Conservation (phyloP, 1,140 invertebrate species). For the Heliothis subflexa region DNA sequence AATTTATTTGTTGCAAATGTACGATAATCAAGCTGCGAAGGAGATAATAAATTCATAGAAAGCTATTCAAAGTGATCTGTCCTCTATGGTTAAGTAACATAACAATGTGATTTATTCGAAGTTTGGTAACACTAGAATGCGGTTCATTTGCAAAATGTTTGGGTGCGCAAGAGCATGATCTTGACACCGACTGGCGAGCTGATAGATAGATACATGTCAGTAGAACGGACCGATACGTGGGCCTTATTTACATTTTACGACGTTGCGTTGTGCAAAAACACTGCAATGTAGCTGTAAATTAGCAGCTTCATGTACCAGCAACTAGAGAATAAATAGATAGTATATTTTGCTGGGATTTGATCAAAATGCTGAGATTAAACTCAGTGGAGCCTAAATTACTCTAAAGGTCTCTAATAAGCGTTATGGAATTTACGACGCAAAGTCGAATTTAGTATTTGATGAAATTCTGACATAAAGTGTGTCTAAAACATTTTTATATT, state of each 20-base stretch:
- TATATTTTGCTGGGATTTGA: conserved; percentile 11
- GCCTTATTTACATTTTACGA: conserved; percentile 64
- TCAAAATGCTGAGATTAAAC: background rate
- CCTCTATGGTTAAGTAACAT: conserved; percentile 21
- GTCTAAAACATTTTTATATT: background rate
- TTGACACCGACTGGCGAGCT: conserved; percentile 53
- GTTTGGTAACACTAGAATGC: conserved; percentile 32
- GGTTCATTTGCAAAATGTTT: conserved; percentile 45
- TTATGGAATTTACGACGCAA: background rate
- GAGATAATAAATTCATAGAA: background rate
- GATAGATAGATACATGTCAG: conserved; percentile 57
- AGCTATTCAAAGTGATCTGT: conserved; percentile 11
- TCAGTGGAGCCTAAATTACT: too few relatives aligned
- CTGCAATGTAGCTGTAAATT: conserved; percentile 23
- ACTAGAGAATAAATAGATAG: conserved; percentile 38
- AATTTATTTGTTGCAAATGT: conserved; percentile 23
- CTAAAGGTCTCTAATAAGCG: background rate
- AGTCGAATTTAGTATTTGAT: background rate
- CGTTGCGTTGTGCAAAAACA: conserved; percentile 56
- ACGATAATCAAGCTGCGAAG: background rate
- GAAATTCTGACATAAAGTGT: background rate
- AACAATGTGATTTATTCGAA: conserved; percentile 42
- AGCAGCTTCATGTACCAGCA: conserved; percentile 21
- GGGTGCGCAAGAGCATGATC: conserved; percentile 53
- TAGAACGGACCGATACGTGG: conserved; percentile 56